Evolutionary conservation across 2,888 invertebrate species (phyloP).

Genomic region (Tricholauxania praeusta): DNA sequence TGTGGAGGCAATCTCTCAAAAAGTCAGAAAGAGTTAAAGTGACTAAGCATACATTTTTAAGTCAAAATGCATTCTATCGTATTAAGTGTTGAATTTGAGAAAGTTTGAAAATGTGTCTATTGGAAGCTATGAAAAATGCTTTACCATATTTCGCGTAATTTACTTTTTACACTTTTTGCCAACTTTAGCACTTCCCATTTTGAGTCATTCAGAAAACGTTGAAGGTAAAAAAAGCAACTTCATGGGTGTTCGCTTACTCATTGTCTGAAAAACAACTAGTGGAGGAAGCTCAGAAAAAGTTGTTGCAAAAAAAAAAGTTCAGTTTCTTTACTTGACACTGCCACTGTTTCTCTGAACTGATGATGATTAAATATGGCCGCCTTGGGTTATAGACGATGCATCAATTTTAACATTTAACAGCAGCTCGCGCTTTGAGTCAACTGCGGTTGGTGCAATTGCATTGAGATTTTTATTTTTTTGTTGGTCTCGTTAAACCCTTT

Average conservation of each 20-base stretch:
- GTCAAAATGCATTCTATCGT: not conserved
- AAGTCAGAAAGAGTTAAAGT: slow-evolving; percentile 17
- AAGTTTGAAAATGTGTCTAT: slow-evolving; percentile 13
- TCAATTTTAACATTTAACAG: slow-evolving; percentile 32
- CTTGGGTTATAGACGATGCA: slow-evolving; percentile 59
- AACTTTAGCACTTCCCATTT: slow-evolving; percentile 11
- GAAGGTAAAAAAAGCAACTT: slow-evolving; percentile 29
- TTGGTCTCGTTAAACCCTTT: too few relatives aligned
- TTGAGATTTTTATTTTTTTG: too few relatives aligned
- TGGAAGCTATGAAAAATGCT: too few relatives aligned
- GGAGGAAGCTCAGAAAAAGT: slow-evolving; percentile 31
- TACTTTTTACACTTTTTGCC: slow-evolving; percentile 11
- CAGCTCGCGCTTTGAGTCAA: slow-evolving; percentile 18
- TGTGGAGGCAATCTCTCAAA: not conserved
- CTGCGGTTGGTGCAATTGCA: not conserved
- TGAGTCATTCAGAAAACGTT: slow-evolving; percentile 15
- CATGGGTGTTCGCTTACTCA: slow-evolving; percentile 18
- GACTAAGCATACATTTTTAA: slow-evolving; percentile 16
- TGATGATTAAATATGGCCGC: slow-evolving; percentile 64
- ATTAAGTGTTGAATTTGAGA: slow-evolving; percentile 15
- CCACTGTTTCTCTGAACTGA: slow-evolving; percentile 56
- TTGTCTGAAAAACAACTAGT: slow-evolving; percentile 28
- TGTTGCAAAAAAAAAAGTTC: slow-evolving; percentile 21
- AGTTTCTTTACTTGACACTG: slow-evolving; percentile 39
- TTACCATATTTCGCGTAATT: not conserved